A percentile compares a stretch with the other conserved stretches of the same genome.
Conservation (phyloP, 2,113 vertebrate genomes). For the Alaudala cheleensis region DNA sequence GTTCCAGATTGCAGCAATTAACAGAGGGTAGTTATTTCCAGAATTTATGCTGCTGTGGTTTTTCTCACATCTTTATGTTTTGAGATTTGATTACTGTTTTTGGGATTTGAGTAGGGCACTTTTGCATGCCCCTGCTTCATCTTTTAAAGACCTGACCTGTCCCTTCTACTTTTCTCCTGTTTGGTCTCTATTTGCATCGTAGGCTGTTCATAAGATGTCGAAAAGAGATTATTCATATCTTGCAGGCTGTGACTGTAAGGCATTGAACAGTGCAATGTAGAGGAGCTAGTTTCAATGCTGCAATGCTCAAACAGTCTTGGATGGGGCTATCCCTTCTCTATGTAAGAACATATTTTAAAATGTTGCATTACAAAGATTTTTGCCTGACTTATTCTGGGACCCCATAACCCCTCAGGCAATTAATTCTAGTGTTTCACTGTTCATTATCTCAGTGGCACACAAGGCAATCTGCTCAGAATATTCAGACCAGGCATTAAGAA, state of each 20-base stretch:
- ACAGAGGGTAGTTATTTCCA: background rate
- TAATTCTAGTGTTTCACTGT: background rate
- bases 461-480: background rate
- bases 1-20: background rate
- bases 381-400: background rate
- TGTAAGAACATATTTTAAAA: background rate
- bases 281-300: background rate
- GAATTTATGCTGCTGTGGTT: background rate
- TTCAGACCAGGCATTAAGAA: background rate
- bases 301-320: background rate
- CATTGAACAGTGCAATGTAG: background rate
- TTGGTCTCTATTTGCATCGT: background rate
- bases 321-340: background rate
- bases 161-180: background rate
- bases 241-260: background rate
- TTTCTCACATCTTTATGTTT: background rate
- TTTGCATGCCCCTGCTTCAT: background rate
- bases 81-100: background rate
- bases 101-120: background rate
- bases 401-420: background rate
- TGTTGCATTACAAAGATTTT: background rate
- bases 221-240: background rate
- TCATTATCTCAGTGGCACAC: background rate
- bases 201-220: background rate
- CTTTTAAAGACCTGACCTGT: background rate